Percentiles rank a stretch among this genome's conserved stretches.
Evolutionary conservation across 2,797 vertebrate species (phyloP).

Genomic region (Sebastes iracundus): DNA sequence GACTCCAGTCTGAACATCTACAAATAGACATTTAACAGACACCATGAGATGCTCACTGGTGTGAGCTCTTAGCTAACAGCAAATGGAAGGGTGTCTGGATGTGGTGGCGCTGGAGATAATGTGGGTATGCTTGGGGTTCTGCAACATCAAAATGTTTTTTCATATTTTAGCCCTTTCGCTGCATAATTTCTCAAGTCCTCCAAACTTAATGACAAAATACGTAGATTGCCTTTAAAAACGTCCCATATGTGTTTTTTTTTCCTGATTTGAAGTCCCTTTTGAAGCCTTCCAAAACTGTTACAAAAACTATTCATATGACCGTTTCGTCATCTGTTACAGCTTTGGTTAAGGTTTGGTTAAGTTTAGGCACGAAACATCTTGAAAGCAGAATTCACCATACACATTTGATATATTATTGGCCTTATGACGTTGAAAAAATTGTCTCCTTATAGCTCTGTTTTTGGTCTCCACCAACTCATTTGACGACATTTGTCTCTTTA

Average conservation of each 20-base stretch:
- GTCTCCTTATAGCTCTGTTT: no score
- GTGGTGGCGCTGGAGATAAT: neutral
- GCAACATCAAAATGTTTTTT: neutral
- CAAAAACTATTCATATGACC: no score
- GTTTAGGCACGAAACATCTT: neutral
- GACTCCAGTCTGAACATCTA: conserved; percentile 30
- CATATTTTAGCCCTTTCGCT: neutral
- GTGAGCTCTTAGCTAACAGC: neutral
- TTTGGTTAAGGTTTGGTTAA: neutral
- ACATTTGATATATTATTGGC: neutral
- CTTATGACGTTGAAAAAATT: no score
- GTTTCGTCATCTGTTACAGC: neutral
- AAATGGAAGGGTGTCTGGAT: neutral
- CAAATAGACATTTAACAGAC: conserved; percentile 34
- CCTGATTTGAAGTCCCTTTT: neutral
- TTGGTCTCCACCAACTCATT: no score
- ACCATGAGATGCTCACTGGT: neutral
- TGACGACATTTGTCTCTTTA: neutral
- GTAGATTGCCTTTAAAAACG: no score
- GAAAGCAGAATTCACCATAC: neutral
- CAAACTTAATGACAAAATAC: neutral
- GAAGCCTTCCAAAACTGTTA: no score
- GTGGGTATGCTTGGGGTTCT: neutral
- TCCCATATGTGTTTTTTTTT: neutral
- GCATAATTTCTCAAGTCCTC: neutral